Percentiles rank a stretch among this genome's conserved stretches.
Evolutionary conservation across 2,113 vertebrate species (phyloP).

Genomic region (Typhlomys cinereus): DNA sequence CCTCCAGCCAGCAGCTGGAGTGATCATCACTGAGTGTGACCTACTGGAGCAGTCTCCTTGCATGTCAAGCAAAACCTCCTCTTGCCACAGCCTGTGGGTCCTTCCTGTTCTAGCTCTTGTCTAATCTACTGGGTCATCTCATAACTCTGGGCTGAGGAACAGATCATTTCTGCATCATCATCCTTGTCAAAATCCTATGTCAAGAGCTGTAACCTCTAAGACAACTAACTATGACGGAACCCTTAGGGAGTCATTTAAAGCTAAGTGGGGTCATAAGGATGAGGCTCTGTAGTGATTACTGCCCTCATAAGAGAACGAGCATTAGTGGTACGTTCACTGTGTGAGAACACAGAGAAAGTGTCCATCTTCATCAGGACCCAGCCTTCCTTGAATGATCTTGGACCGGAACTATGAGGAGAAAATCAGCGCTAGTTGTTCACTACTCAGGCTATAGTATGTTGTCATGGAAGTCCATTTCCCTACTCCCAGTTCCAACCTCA

Average conservation of each 20-base stretch:
- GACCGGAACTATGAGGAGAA: background rate
- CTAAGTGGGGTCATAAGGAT: background rate
- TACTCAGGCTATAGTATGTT: background rate
- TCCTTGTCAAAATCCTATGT: background rate
- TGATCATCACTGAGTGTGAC: rapidly evolving
- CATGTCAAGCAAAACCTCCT: background rate
- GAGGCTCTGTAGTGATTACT: background rate
- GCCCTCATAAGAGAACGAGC: background rate
- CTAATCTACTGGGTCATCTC: background rate
- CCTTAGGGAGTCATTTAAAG: background rate
- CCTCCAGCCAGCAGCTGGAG: background rate
- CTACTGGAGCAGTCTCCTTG: background rate
- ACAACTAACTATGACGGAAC: background rate
- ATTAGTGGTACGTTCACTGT: background rate
- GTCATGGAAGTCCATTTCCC: background rate
- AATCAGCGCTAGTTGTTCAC: background rate
- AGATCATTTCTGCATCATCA: background rate
- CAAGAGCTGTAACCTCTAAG: background rate
- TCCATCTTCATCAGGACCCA: background rate
- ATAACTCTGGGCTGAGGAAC: no score
- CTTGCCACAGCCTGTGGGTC: background rate
- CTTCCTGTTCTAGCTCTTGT: background rate
- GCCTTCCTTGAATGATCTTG: no score
- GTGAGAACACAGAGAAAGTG: background rate
- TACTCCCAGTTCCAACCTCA: background rate